Conservation (phyloP, 2,113 vertebrate genomes). For the Cyprinodon brontotheroides region DNA sequence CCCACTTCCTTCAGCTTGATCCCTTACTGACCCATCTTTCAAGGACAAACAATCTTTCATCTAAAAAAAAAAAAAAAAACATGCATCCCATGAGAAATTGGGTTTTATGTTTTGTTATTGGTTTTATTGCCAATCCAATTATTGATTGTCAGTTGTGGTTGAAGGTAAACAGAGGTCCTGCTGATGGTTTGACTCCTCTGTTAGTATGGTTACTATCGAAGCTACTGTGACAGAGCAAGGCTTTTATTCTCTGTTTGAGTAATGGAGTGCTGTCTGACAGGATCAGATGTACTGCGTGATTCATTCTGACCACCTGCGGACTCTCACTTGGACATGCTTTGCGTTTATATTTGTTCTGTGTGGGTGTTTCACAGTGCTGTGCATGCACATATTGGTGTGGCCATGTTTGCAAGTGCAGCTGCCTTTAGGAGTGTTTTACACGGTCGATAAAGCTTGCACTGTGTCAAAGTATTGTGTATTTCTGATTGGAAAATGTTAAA, state of each 20-base stretch:
- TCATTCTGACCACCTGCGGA: slow-evolving; percentile 4
- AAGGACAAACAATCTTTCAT: slow-evolving; percentile 4
- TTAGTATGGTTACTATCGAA: slow-evolving; percentile 13
- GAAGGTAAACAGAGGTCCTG: slow-evolving; percentile 38
- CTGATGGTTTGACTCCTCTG: slow-evolving; percentile 23
- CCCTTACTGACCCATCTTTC: slow-evolving; percentile 7
- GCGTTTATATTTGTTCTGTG: slow-evolving; percentile 22
- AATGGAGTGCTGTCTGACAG: slow-evolving; percentile 30
- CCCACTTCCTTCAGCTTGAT: slow-evolving; percentile 24
- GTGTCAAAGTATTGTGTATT: slow-evolving; percentile 7
- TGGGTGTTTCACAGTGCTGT: slow-evolving; percentile 8
- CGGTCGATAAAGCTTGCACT: background rate
- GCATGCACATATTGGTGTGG: background rate
- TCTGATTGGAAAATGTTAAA: background rate
- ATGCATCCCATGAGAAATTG: background rate
- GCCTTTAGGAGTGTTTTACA: slow-evolving; percentile 6
- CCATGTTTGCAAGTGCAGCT: background rate
- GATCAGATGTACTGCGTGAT: slow-evolving; percentile 32
- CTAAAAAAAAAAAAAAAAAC: background rate
- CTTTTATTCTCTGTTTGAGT: slow-evolving; percentile 47
- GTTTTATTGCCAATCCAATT: slow-evolving; percentile 2
- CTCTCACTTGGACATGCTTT: background rate
- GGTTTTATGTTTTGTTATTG: background rate
- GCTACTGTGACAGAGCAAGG: slow-evolving; percentile 27
- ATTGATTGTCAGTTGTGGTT: slow-evolving; percentile 20